Base-by-base conservation (phyloP, 92 coral and sea anemone species). In the Epizoanthus ramosus region DNA sequence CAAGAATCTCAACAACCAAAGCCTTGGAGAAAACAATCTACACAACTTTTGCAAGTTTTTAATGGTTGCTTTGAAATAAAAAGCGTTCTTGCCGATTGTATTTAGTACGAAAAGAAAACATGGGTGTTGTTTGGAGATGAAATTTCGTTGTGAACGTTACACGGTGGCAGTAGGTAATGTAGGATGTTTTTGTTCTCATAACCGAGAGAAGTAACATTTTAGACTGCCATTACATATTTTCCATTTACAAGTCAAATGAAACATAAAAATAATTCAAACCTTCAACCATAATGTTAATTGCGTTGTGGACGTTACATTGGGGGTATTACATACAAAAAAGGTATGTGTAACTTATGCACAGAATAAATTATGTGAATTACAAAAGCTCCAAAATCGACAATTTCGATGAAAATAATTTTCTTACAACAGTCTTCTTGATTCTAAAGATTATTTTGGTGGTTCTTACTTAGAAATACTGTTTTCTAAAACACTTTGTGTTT, bases 241-340 rank as follows among this genome's bases (percentile, higher is more conserved):
- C 23, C 19, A 7, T 63, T 63, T 9, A 63, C 28, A 63, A 63
- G 68, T 63, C 68, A 63, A 63, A 63, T 63, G 68, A 17, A 63
- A 63, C 25, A 63, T n/a, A n/a, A 63, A 63, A 57, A n/a, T 63
- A 63, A 63, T 60, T 1, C n/a, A 16, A 60, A 60, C 66, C n/a
- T n/a, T n/a, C n/a, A n/a, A n/a, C n/a, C n/a, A n/a, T n/a, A n/a
- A n/a, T n/a, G n/a, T 61, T 61, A 18, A 18, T 63, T 63, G 3
- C 28, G 3, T n/a, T 63, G 68, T 18, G 31, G 0, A 57, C 9
- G 14, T 57, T 57, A 57, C 15, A 12, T 57, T 3, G n/a, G n/a
- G n/a, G n/a, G n/a, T n/a, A n/a, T n/a, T n/a, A n/a, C n/a, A n/a
- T n/a, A n/a, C 16, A 57, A 8, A 57, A 57, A 12, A 57, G 60